Conservation (phyloP, 1,140 invertebrate species). For the Hydropsyche tenuis region DNA sequence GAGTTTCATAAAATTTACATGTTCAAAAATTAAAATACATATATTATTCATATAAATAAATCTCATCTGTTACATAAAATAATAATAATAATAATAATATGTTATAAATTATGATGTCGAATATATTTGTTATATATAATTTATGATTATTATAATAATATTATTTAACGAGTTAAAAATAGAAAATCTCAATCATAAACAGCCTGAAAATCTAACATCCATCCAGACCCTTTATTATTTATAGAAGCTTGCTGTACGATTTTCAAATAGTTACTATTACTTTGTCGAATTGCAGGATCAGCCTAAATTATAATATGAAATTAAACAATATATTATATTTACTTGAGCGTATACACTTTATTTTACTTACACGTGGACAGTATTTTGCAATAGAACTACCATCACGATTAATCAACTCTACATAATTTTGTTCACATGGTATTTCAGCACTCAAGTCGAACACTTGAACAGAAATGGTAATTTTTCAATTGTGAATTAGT, state of each 20-base stretch:
- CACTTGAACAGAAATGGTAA: not conserved
- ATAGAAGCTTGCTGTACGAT: constrained; percentile 31
- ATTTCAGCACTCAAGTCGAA: constrained; percentile 34
- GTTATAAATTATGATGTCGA: too few species aligned
- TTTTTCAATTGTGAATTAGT: too few species aligned
- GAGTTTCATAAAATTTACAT: too few species aligned
- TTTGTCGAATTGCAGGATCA: not conserved
- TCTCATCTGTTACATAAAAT: too few species aligned
- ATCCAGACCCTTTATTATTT: constrained; percentile 34
- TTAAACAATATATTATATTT: constrained; percentile 1
- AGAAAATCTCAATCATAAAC: too few species aligned
- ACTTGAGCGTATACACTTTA: not conserved
- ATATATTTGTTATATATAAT: too few species aligned
- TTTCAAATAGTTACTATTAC: constrained; percentile 30
- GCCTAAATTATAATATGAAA: constrained; percentile 1
- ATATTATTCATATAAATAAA: too few species aligned
- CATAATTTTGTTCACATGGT: constrained; percentile 28
- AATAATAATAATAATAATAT: too few species aligned
- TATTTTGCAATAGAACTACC: constrained; percentile 27
- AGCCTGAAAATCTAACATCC: constrained; percentile 16
- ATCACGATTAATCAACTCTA: constrained; percentile 30
- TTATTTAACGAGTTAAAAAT: too few species aligned
- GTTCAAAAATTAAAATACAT: too few species aligned
- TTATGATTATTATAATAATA: too few species aligned
- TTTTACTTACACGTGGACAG: constrained; percentile 35